phyloP scores from a whole-genome alignment of 2,888 invertebrate genomes.

The Mythimna albipuncta region DNA sequence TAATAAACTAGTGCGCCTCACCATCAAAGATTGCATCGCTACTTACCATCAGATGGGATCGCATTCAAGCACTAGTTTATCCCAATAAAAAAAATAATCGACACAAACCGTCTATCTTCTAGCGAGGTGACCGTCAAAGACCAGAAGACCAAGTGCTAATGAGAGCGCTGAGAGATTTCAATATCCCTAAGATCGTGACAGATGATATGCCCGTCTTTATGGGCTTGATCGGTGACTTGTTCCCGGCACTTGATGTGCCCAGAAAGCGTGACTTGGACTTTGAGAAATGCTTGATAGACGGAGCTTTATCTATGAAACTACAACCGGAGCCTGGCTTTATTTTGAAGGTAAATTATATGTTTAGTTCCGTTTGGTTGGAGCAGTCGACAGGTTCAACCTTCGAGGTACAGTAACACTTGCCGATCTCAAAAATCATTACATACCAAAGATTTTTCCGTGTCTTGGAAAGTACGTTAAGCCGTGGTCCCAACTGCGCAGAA shows the following conservation, averaged over 20 bases:
- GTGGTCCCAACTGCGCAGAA: no score
- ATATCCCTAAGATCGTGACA: conserved; percentile 98
- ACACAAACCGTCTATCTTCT: conserved; percentile 34
- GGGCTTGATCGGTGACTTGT: conserved; percentile 98
- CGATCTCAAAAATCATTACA: no score
- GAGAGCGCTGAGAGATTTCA: conserved; percentile 98
- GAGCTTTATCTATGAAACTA: conserved; percentile 95
- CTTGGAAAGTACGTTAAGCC: no score
- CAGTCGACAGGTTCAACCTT: no score
- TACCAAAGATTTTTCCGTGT: background rate
- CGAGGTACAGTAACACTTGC: no score
- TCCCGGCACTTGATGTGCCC: conserved; percentile 97
- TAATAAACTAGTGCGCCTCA: no score
- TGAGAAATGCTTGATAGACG: conserved; percentile 94
- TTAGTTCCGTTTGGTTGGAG: background rate
- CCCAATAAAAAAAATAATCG: background rate
- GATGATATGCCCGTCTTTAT: conserved; percentile 98
- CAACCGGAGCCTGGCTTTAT: conserved; percentile 98
- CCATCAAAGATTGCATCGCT: no score
- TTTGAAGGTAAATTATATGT: conserved; percentile 90
- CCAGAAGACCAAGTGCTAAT: conserved; percentile 98
- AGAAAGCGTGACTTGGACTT: conserved; percentile 96
- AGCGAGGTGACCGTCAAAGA: conserved; percentile 93
- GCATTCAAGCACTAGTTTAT: no score
- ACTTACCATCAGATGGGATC: no score